Conservation (phyloP, 2,797 vertebrate genomes). For the Linurgus olivaceus region DNA sequence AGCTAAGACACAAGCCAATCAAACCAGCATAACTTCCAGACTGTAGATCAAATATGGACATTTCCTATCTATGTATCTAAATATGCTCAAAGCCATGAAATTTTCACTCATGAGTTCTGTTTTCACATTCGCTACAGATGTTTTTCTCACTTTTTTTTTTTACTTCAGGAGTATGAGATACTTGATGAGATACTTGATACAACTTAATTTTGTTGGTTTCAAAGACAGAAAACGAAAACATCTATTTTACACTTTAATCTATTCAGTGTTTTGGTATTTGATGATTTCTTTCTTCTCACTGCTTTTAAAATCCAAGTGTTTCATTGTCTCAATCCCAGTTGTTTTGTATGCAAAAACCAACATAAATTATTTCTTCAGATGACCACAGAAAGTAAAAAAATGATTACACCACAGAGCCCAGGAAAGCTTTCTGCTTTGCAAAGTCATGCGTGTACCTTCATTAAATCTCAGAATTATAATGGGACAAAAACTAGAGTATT, state of each 20-base stretch:
- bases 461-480: not conserved
- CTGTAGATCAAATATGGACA: constrained; percentile 46
- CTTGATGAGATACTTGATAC: not conserved
- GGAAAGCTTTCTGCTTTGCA: not conserved
- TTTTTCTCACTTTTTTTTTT: not conserved
- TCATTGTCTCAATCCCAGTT: not conserved
- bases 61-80: not conserved
- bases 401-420: not conserved
- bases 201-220: not conserved
- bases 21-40: constrained; percentile 62
- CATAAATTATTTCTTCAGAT: not conserved
- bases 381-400: constrained; percentile 1
- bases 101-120: not conserved
- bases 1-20: constrained; percentile 49
- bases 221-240: not conserved
- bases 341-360: not conserved
- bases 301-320: not conserved
- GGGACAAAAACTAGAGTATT: not conserved
- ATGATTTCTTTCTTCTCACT: not conserved
- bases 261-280: not conserved
- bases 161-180: not conserved
- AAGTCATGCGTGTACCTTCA: not conserved
- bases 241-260: not conserved
- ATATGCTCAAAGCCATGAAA: not conserved
- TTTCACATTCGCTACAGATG: not conserved